Evolutionary conservation across 2,797 vertebrate genomes (phyloP).

Genomic region (Myoxocephalus aenaeus): DNA sequence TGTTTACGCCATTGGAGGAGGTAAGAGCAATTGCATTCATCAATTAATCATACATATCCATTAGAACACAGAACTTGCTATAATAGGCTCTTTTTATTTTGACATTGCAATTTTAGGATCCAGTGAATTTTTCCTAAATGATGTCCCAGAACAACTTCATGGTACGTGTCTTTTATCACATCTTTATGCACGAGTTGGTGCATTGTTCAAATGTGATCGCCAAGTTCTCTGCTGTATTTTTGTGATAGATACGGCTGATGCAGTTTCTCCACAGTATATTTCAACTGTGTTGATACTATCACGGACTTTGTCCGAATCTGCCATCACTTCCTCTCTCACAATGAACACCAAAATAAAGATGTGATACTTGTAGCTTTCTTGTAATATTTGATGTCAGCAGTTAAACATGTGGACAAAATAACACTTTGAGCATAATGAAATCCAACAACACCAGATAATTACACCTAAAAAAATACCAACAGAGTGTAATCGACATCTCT

Average conservation of each 20-base stretch:
- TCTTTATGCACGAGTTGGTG: background rate
- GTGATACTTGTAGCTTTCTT: constrained; percentile 18
- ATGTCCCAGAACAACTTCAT: constrained; percentile 78
- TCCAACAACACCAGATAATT: background rate
- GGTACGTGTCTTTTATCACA: constrained; percentile 70
- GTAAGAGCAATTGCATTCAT: constrained; percentile 56
- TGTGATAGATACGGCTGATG: background rate
- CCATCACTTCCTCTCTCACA: background rate
- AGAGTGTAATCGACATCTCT: background rate
- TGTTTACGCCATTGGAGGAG: constrained; percentile 72
- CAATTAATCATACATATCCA: accelerated
- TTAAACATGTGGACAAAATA: background rate
- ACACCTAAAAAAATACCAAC: background rate
- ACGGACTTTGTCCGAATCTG: background rate
- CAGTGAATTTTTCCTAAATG: constrained; percentile 67
- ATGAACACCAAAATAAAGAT: background rate
- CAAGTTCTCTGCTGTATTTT: background rate
- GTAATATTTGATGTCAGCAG: background rate
- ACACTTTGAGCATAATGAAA: background rate
- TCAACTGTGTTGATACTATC: background rate
- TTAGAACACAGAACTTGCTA: background rate
- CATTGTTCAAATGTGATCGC: background rate
- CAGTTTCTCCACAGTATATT: background rate
- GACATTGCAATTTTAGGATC: constrained; percentile 57
- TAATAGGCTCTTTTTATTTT: constrained; percentile 2